Percentiles rank a stretch among this genome's conserved stretches.
These are phyloP conservation scores for Xenopus tropicalis DNA, from an alignment of 2,113 vertebrate genomes.

Conservation along the genomic window UCB_Xtro_10.0 CM004443.2:140366001-140366500, in stretches of 20 bases:
- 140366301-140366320: slow-evolving; percentile 15
- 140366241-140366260: slow-evolving; percentile 37
- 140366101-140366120: background rate
- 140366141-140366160: background rate
- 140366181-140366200: slow-evolving; percentile 2
- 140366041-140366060: slow-evolving; percentile 5
- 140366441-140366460: background rate
- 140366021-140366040: slow-evolving; percentile 19
- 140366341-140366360: slow-evolving; percentile 23
- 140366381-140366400: slow-evolving; percentile 25
- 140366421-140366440: background rate
- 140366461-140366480: background rate
- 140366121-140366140: slow-evolving; percentile 5
- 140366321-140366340: slow-evolving; percentile 8
- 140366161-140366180: slow-evolving; percentile 3
- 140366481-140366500: slow-evolving; percentile 3
- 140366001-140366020: background rate
- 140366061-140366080: background rate
- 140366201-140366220: background rate
- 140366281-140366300: slow-evolving; percentile 33
- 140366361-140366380: slow-evolving; percentile 17
- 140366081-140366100: slow-evolving; percentile 3
- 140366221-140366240: background rate
- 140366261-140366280: slow-evolving; percentile 35
- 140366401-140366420: background rate